Percentiles rank a stretch among this genome's conserved stretches.
These are phyloP conservation scores for Drosophila stalkeri DNA, from an alignment of 2,888 invertebrate species.

Conservation along the genomic window DNA sequence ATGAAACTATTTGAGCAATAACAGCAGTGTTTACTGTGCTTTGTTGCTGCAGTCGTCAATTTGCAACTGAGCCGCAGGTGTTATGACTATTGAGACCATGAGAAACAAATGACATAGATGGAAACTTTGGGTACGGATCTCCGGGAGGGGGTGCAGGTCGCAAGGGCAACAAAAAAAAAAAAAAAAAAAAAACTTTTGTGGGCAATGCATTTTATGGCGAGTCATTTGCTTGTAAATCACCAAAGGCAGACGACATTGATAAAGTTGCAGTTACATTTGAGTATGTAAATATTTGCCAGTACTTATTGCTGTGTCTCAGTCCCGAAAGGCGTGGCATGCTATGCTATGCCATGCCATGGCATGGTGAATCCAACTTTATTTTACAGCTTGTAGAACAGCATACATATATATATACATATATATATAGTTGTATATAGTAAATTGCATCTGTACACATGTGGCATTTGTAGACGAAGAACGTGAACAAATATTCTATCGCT, in stretches of 20 bases:
- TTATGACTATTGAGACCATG: conserved; percentile 57
- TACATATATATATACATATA: conserved; percentile 23
- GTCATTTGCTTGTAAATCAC: conserved; percentile 74
- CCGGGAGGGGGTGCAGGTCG: too few relatives aligned
- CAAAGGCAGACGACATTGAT: conserved; percentile 78
- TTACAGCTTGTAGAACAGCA: conserved; percentile 59
- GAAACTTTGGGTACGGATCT: background rate
- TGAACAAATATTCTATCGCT: conserved; percentile 52
- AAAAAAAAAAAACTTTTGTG: conserved; percentile 34
- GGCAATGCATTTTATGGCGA: conserved; percentile 63
- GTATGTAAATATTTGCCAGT: conserved; percentile 77
- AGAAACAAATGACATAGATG: conserved; percentile 29
- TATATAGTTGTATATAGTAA: conserved; percentile 12
- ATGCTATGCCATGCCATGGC: background rate
- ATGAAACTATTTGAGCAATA: conserved; percentile 3
- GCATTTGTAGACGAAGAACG: background rate
- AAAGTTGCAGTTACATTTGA: conserved; percentile 77
- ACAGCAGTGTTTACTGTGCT: conserved; percentile 25
- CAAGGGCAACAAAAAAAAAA: background rate
- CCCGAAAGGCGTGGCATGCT: background rate
- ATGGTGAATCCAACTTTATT: conserved; percentile 43
- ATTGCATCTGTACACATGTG: conserved; percentile 31
- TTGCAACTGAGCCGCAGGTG: conserved; percentile 69
- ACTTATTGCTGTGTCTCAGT: conserved; percentile 66
- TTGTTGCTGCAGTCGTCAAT: conserved; percentile 35